Evolutionary conservation across 2,113 vertebrate species (phyloP).

Genomic region (Chelonoidis abingdonii): DNA sequence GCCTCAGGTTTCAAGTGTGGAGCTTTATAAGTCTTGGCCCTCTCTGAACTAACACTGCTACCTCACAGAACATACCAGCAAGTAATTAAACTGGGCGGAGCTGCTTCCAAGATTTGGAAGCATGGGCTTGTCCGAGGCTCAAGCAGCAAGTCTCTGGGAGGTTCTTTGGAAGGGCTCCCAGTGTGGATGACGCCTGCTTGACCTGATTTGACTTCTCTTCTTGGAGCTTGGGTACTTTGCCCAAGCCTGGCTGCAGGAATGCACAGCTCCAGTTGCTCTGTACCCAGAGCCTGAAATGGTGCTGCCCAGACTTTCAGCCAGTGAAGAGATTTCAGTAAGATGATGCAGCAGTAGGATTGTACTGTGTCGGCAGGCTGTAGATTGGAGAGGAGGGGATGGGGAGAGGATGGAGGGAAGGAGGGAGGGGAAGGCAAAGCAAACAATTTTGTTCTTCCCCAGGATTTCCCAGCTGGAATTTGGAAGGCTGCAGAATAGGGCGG

Average conservation of each 20-base stretch:
- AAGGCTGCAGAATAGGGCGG: conserved; percentile 56
- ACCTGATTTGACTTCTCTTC: conserved; percentile 58
- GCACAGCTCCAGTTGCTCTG: neutral
- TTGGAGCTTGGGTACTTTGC: conserved; percentile 31
- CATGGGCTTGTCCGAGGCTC: conserved; percentile 33
- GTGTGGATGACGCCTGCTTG: conserved; percentile 62
- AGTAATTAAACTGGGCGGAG: conserved; percentile 68
- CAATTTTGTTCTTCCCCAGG: conserved; percentile 40
- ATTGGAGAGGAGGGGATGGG: neutral
- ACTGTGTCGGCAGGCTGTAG: neutral
- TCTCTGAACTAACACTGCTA: conserved; percentile 39
- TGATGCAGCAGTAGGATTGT: neutral
- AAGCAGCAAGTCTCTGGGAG: conserved; percentile 57
- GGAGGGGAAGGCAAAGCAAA: neutral
- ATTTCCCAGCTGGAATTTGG: conserved; percentile 52
- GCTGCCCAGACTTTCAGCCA: neutral
- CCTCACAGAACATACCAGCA: conserved; percentile 50
- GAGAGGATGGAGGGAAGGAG: neutral
- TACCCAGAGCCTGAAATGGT: neutral
- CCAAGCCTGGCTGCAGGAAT: neutral
- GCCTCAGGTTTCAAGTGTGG: neutral
- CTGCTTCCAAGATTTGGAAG: conserved; percentile 53
- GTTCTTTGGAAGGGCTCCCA: conserved; percentile 67
- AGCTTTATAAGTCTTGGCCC: conserved; percentile 28
- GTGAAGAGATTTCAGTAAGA: neutral